These are phyloP conservation scores for Neria commutata DNA, from an alignment of 2,888 invertebrate species.

Conservation along the genomic window DNA sequence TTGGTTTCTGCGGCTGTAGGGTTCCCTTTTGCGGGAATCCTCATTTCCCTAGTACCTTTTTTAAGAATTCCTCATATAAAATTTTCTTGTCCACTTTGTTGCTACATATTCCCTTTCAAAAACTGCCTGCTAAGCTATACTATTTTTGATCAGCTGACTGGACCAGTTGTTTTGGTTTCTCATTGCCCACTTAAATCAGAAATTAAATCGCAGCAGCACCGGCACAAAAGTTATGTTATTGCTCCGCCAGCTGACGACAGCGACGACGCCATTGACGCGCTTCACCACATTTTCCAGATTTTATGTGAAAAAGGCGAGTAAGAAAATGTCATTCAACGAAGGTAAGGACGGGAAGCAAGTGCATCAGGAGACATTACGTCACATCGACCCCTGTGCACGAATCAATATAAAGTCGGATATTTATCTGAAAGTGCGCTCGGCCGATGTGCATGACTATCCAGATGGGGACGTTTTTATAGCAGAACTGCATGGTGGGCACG, in stretches of 20 bases:
- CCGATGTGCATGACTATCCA: conserved; percentile 46
- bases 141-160: too few relatives aligned
- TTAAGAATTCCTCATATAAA: too few relatives aligned
- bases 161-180: too few relatives aligned
- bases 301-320: neutral
- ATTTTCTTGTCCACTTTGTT: too few relatives aligned
- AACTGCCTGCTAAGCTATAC: too few relatives aligned
- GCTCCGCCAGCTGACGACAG: neutral
- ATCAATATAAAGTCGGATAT: conserved; percentile 49
- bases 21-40: too few relatives aligned
- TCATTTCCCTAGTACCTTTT: too few relatives aligned
- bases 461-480: conserved; percentile 49
- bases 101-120: too few relatives aligned
- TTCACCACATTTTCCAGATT: neutral
- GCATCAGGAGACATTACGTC: conserved; percentile 47
- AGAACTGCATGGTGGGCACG: conserved; percentile 41
- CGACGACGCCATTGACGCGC: neutral
- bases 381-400: conserved; percentile 44
- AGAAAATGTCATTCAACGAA: too few relatives aligned
- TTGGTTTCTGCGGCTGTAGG: too few relatives aligned
- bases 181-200: too few relatives aligned
- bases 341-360: conserved; percentile 27
- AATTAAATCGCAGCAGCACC: too few relatives aligned
- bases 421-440: conserved; percentile 38
- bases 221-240: neutral